A percentile compares a stretch with the other conserved stretches of the same genome.
phyloP scores from a whole-genome alignment of 2,888 invertebrate genomes.

The Toxonevra muliebris region DNA sequence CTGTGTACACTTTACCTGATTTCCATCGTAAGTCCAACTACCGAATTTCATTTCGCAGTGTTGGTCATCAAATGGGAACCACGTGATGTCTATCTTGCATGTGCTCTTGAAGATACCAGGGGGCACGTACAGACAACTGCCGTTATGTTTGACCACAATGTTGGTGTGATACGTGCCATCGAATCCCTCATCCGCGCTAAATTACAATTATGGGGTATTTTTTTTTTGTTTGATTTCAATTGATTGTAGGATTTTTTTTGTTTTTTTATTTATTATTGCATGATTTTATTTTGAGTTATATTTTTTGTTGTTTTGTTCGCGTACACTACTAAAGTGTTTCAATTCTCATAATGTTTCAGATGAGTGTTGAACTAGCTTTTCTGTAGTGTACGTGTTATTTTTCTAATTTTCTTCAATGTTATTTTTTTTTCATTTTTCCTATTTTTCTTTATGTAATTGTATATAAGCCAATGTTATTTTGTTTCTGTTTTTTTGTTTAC shows the following conservation, averaged over 20 bases:
- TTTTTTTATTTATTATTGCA: not conserved
- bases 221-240: conserved; percentile 8
- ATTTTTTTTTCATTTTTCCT: not conserved
- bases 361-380: no score
- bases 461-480: not conserved
- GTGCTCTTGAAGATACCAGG: conserved; percentile 99
- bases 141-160: conserved; percentile 98
- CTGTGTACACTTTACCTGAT: conserved; percentile 75
- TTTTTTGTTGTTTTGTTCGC: conserved; percentile 1
- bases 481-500: not conserved
- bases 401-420: conserved; percentile 2
- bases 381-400: not conserved
- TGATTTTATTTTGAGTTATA: conserved; percentile 4
- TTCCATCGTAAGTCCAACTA: conserved; percentile 99
- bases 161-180: conserved; percentile 99
- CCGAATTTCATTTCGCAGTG: conserved; percentile 99
- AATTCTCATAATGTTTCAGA: not conserved
- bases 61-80: conserved; percentile 99
- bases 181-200: conserved; percentile 99
- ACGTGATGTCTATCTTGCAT: conserved; percentile 99
- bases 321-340: not conserved
- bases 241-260: conserved; percentile 7
- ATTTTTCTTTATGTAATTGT: not conserved
- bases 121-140: conserved; percentile 98
- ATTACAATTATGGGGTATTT: conserved; percentile 37